A percentile compares a stretch with the other conserved stretches of the same genome.
Conservation (phyloP, 2,797 vertebrate genomes). For the Neosilurus mollespiculum region DNA sequence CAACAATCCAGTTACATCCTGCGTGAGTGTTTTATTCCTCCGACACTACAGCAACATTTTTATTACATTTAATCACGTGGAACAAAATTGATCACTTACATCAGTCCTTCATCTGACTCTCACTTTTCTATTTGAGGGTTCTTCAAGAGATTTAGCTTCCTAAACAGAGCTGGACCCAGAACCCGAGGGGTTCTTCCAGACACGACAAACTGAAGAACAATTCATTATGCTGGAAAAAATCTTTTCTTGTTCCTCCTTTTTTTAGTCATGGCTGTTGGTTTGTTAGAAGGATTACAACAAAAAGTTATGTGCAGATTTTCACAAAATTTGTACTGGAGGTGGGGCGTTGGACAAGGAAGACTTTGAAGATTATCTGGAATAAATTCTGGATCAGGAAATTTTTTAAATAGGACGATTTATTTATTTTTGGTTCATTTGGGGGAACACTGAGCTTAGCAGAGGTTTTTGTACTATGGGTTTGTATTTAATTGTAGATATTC, state of each 20-base stretch:
- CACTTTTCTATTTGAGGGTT: neutral
- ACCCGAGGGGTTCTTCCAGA: neutral
- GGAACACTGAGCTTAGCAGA: too few species aligned
- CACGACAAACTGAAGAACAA: neutral
- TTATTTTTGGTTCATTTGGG: too few species aligned
- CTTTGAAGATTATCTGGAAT: too few species aligned
- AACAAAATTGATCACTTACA: neutral
- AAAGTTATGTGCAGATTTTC: too few species aligned
- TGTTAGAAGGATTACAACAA: too few species aligned
- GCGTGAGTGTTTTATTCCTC: neutral
- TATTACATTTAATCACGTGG: neutral
- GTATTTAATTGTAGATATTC: too few species aligned
- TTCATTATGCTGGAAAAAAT: neutral
- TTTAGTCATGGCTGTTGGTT: neutral
- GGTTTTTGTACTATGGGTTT: too few species aligned
- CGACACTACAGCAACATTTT: too few species aligned
- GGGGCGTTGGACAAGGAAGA: too few species aligned
- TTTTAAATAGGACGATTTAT: too few species aligned
- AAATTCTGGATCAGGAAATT: too few species aligned
- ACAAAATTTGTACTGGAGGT: too few species aligned
- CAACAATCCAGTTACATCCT: neutral
- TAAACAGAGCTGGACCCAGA: neutral
- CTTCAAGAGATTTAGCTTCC: neutral
- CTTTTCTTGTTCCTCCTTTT: neutral
- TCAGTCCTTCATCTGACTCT: neutral